Percentiles rank a stretch among this genome's conserved stretches.
phyloP scores from a whole-genome alignment of 2,888 invertebrate species.

The Venustoraphidia nigricollis region DNA sequence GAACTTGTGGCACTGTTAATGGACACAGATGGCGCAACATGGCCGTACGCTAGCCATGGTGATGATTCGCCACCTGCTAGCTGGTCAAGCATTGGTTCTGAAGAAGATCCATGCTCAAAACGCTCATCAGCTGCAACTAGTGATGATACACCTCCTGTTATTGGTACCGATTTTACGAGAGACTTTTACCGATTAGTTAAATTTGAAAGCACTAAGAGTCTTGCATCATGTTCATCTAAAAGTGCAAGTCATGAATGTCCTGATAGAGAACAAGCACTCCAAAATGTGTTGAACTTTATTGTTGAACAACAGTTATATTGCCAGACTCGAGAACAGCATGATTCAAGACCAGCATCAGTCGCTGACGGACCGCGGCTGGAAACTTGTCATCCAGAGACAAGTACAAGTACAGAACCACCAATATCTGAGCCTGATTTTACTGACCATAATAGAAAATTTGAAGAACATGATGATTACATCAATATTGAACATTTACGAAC shows the following conservation, averaged over 20 bases:
- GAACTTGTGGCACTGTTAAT: conserved; percentile 39
- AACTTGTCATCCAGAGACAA: neutral
- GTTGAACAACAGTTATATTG: conserved; percentile 63
- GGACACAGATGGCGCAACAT: conserved; percentile 35
- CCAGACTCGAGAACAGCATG: conserved; percentile 39
- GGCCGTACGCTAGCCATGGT: conserved; percentile 41
- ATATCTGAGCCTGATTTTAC: conserved; percentile 3
- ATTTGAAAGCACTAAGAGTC: conserved; percentile 65
- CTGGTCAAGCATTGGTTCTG: conserved; percentile 41
- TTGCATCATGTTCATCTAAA: conserved; percentile 58
- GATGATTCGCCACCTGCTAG: conserved; percentile 38
- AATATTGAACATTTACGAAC: conserved; percentile 26
- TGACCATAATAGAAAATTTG: conserved; percentile 10
- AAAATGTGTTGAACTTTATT: conserved; percentile 58
- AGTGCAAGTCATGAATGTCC: conserved; percentile 42
- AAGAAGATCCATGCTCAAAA: conserved; percentile 44
- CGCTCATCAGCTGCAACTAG: conserved; percentile 53
- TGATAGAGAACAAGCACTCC: conserved; percentile 52
- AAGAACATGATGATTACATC: conserved; percentile 22
- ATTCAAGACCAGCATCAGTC: conserved; percentile 37
- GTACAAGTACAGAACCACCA: conserved; percentile 3
- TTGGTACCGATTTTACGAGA: conserved; percentile 60
- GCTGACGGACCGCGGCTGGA: conserved; percentile 33
- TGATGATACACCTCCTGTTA: conserved; percentile 49
- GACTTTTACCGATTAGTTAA: conserved; percentile 69